Conservation (phyloP, 1,140 invertebrate species). For the Trachymyrmex septentrionalis region DNA sequence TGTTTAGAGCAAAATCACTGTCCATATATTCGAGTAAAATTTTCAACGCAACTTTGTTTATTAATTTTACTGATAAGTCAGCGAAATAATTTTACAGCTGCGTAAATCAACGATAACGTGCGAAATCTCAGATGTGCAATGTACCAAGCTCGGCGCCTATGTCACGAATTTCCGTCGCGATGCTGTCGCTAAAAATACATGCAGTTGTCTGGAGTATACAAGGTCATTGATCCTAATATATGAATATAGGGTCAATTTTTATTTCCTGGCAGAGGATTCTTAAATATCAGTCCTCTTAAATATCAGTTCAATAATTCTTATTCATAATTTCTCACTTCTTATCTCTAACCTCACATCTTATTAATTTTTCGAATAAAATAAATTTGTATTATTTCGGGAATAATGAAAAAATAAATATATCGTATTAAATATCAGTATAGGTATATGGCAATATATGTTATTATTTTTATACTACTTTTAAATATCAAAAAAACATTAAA, state of each 20-base stretch:
- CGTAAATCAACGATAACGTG: background rate
- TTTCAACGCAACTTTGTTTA: background rate
- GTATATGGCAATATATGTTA: background rate
- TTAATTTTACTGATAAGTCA: background rate
- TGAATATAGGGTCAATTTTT: constrained; percentile 27
- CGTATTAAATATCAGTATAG: background rate
- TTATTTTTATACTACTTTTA: background rate
- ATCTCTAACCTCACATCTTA: no score
- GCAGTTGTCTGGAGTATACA: constrained; percentile 24
- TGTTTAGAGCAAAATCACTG: background rate
- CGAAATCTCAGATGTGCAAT: constrained; percentile 7
- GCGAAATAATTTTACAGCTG: constrained; percentile 1
- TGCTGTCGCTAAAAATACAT: constrained; percentile 58
- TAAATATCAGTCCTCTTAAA: background rate
- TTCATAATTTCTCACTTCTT: background rate
- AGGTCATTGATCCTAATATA: constrained; percentile 43
- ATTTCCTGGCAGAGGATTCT: background rate
- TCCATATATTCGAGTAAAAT: background rate
- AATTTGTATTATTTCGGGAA: background rate
- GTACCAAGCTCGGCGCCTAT: constrained; percentile 35
- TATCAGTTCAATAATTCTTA: background rate
- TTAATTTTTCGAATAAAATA: background rate
- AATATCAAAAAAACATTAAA: background rate
- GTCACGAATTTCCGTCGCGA: constrained; percentile 21
- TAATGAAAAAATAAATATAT: background rate